Evolutionary conservation across 2,888 invertebrate genomes (phyloP).

Genomic region (Eledona agricola): DNA sequence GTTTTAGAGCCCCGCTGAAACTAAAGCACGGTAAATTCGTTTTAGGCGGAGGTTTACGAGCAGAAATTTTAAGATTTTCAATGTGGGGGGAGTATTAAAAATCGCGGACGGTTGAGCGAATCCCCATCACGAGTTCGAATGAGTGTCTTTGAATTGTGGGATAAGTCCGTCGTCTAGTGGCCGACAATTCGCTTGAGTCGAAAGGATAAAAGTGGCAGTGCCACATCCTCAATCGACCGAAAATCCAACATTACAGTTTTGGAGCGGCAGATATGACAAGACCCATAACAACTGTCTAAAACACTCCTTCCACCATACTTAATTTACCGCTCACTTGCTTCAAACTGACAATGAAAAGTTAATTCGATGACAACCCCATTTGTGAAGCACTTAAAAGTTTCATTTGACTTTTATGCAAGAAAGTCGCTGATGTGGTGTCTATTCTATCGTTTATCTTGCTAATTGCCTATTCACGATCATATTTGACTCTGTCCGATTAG

Average conservation of each 20-base stretch:
- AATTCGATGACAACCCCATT: slow-evolving; percentile 41
- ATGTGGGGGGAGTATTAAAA: no score
- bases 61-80: no score
- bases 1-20: no score
- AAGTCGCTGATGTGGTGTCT: slow-evolving; percentile 9
- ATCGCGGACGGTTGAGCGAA: no score
- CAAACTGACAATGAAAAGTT: slow-evolving; percentile 42
- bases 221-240: slow-evolving; percentile 33
- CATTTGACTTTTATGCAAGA: slow-evolving; percentile 22
- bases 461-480: no score
- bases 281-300: slow-evolving; percentile 40
- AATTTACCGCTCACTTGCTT: slow-evolving; percentile 42
- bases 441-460: slow-evolving; percentile 7
- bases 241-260: slow-evolving; percentile 30
- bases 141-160: no score
- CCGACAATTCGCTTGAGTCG: no score
- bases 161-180: no score
- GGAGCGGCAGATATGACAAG: slow-evolving; percentile 34
- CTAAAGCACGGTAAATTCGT: no score
- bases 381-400: slow-evolving; percentile 42
- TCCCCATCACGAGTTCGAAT: no score
- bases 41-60: no score
- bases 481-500: no score
- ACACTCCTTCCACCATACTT: slow-evolving; percentile 37
- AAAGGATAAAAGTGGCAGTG: slow-evolving; percentile 29